phyloP scores from a whole-genome alignment of 2,888 invertebrate genomes.

The Meta bourneti region DNA sequence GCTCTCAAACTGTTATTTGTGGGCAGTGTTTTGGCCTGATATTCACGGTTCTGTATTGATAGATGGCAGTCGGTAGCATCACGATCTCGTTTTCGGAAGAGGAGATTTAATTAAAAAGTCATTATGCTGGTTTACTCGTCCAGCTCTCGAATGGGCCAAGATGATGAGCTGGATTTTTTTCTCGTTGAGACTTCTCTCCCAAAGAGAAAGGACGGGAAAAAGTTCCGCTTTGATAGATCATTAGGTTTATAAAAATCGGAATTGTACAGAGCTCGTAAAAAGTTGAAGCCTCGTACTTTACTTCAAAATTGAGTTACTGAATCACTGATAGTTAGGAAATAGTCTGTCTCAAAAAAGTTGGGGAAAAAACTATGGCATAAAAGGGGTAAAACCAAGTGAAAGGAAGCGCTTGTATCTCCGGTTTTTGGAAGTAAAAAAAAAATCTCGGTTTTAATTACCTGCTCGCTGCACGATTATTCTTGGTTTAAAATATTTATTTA shows the following conservation, averaged over 20 bases:
- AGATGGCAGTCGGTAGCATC: constrained; percentile 17
- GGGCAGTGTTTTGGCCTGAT: constrained; percentile 10
- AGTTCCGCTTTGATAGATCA: constrained; percentile 34
- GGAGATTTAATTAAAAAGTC: constrained; percentile 64
- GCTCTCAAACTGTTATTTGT: constrained; percentile 67
- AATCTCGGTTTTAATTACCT: constrained; percentile 12
- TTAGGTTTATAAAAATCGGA: constrained; percentile 23
- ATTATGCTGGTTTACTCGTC: constrained; percentile 28
- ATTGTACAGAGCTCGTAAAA: constrained; percentile 10
- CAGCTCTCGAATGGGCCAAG: background rate
- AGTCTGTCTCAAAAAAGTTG: background rate
- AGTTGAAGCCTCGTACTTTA: background rate
- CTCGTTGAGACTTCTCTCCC: background rate
- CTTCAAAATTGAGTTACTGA: constrained; percentile 19
- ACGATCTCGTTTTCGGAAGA: constrained; percentile 6
- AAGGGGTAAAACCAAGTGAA: background rate
- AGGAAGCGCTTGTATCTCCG: background rate
- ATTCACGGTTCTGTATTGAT: constrained; percentile 28
- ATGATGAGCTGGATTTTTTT: constrained; percentile 15
- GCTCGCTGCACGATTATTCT: background rate
- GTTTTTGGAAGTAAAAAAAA: background rate
- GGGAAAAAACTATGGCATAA: background rate
- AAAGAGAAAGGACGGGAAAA: background rate
- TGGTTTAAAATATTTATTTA: background rate
- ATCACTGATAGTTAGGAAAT: background rate